Evolutionary conservation across 1,140 invertebrate genomes (phyloP).

Genomic region (Littorina saxatilis): DNA sequence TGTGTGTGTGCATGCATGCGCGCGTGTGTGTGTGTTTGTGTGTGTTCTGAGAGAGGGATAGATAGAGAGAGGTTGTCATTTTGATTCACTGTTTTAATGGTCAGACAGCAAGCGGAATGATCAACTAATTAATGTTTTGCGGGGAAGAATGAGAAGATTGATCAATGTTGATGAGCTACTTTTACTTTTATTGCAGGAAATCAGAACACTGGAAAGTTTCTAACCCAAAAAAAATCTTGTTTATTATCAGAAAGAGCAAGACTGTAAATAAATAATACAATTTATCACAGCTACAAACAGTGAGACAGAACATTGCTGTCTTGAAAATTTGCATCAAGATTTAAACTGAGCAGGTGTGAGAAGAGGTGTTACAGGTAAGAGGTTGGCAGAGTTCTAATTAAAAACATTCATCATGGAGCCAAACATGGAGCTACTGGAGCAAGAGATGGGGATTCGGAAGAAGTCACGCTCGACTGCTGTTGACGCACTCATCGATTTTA

Average conservation of each 20-base stretch:
- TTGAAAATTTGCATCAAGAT: background rate
- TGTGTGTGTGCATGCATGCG: no score
- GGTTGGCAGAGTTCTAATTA: background rate
- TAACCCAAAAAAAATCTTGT: no score
- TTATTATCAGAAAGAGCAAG: background rate
- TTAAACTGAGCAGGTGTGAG: background rate
- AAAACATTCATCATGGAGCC: slow-evolving; percentile 42
- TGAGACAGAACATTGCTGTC: background rate
- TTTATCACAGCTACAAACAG: background rate
- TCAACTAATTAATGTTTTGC: no score
- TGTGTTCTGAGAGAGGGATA: no score
- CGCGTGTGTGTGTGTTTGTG: no score
- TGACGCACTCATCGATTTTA: slow-evolving; percentile 64
- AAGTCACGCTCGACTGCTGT: slow-evolving; percentile 43
- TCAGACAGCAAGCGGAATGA: no score
- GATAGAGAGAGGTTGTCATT: no score
- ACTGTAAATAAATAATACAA: background rate
- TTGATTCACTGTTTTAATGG: no score
- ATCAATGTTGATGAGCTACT: no score
- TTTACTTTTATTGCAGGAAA: no score
- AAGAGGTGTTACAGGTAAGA: background rate
- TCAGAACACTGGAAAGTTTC: no score
- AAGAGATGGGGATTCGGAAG: slow-evolving; percentile 23
- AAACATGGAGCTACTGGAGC: slow-evolving; percentile 39
- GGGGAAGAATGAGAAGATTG: no score